Base-by-base conservation (phyloP, 2,113 vertebrate species). In the Ivindomyrus marchei region DNA sequence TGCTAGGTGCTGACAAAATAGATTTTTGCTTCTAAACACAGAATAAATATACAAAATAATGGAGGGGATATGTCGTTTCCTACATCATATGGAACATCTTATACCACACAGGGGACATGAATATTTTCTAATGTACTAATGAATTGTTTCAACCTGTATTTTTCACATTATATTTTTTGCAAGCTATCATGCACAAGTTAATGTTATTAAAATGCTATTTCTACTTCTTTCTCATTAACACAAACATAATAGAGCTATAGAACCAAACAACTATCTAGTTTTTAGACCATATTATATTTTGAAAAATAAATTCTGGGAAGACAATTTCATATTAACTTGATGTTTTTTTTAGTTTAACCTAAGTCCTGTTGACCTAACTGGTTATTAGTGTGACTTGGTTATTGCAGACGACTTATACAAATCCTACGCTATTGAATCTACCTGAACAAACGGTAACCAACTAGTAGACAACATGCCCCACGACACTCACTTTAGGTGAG, bases 11-110 rank as follows among this genome's bases (percentile, higher is more conserved):
- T 80, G 74, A 80, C 74, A 80, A 42, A 42, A 70, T 70, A 80
- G 74, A 80, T 80, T 80, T 80, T 80, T 80, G 36, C 36, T 80
- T 27, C 74, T 80, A 80, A 80, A 80, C 36, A 80, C 74, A 80
- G 36, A 39, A 39, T 42, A 77, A 36, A 36, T 77, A 36, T 77
- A 77, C 31, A 77, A 39, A 80, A 80, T 80, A 80, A 17, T 39
- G 1, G 15, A 80, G 36, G 5, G 74, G 15, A 42, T 80, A 19
- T 80, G 36, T 42, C 36, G 13, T 80, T 80, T 19, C 36, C 4
- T 42, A 80, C 9, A 80, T 42, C 36, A 36, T 80, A 42, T 80
- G 15, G 74, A 77, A 39, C 0, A 1, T 77, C 70, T 77, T 77
- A 19, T 19, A 15, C 15, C 31, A 39, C 36, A 77, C 36, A 77